Base-by-base conservation (phyloP, 2,797 vertebrate genomes). In the Champsocephalus esox region DNA sequence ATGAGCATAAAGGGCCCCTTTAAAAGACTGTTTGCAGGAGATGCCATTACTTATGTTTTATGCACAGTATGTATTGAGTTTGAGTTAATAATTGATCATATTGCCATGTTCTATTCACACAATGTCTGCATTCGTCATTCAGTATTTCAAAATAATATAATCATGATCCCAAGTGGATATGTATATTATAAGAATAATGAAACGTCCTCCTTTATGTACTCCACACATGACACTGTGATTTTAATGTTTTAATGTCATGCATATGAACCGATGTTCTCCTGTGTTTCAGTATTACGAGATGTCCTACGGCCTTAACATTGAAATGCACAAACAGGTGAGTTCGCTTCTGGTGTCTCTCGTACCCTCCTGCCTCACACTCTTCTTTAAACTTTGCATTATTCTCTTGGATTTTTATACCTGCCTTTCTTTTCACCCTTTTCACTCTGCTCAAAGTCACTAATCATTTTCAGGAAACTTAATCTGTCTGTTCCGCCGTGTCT, bases 291-390 rank as follows among this genome's bases (percentile, higher is more conserved):
- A 95, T 85, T 95, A 95, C 50, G 95, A 96, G 89, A 95, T 95
- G 95, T 95, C 94, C 67, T 95, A 95, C 44, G 94, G 95, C 88
- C 93, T 95, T 84, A 95, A 94, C 91, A 95, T 95, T 54, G 93
- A 95, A 93, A 95, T 95, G 94, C 94, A 95, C 91, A 95, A 95
- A 93, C 94, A 95, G 94, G 94, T 95, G 81, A 92, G 94, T 90
- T 45, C 62, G 11, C 43, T 55, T 45, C 14, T n/a, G 7, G 1
- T 16, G 0, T 56, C 3, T 66, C 16, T 70, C 34, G 9, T 38
- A 34, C n/a, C 24, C 9, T 28, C 9, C 49, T 34, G 5, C 19
- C 32, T 45, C n/a, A 28, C 1, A 4, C 13, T 24, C 24, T 38
- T 38, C 34, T 17, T n/a, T 9, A 70, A 82, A n/a, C 10, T 63